Conservation (phyloP, 2,113 vertebrate genomes). For the Ariopsis seemanni region DNA sequence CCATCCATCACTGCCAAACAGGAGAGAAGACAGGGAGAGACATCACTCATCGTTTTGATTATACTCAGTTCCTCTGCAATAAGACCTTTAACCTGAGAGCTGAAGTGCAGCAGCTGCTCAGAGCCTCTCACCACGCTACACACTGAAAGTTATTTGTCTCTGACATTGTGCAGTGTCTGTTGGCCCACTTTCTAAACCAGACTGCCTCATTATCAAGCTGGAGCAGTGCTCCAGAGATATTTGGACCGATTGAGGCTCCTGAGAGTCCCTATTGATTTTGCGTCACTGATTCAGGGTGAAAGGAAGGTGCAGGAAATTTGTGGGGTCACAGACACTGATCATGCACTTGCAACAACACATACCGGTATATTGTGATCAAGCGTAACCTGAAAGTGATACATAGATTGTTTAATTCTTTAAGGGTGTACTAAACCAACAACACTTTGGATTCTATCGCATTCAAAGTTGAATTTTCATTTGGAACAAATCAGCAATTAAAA, state of each 20-base stretch:
- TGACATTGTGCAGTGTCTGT: conserved; percentile 17
- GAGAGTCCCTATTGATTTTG: conserved; percentile 71
- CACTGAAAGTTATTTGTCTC: conserved; percentile 49
- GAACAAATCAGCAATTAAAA: neutral
- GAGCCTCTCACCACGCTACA: conserved; percentile 3
- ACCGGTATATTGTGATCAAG: conserved; percentile 23
- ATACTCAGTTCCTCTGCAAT: conserved; percentile 23
- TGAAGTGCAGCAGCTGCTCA: conserved; percentile 21
- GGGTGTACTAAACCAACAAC: neutral
- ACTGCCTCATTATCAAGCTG: conserved; percentile 35
- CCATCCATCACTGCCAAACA: conserved; percentile 77
- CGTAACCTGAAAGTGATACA: conserved; percentile 4
- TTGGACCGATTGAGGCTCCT: conserved; percentile 65
- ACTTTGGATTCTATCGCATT: neutral
- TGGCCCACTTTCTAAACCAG: conserved; percentile 37
- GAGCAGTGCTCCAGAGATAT: conserved; percentile 63
- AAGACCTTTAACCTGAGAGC: conserved; percentile 23
- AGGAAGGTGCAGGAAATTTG: conserved; percentile 66
- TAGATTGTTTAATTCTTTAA: conserved; percentile 18
- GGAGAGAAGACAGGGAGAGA: conserved; percentile 39
- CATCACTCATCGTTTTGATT: conserved; percentile 43
- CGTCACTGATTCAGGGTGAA: conserved; percentile 54
- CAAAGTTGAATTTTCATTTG: neutral
- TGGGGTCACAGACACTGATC: conserved; percentile 39
- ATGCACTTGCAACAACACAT: conserved; percentile 20